Evolutionary conservation across 2,113 vertebrate genomes (phyloP), one percentile per base, ranked within the genome.

Genomic region (Garra rufa): DNA sequence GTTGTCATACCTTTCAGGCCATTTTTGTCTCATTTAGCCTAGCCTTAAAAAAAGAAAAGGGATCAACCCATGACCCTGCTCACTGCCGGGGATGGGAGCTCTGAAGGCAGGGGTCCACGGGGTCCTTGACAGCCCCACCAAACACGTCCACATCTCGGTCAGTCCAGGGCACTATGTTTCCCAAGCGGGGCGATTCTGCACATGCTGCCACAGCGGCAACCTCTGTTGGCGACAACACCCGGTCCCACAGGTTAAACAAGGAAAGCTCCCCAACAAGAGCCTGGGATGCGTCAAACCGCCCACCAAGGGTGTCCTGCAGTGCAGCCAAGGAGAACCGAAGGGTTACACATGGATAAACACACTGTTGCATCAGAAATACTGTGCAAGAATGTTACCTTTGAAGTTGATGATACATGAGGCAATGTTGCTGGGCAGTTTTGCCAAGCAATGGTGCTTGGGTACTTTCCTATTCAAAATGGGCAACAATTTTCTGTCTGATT

Each of bases 161-260:
- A 2, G 96, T 97, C 98, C 98, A 99, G 44, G 97, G 95, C 30
- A 97, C 92, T 81, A 99, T 92, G 21, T 97, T 99, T 61, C 98
- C 98, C 81, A 94, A 92, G 9, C 94, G 93, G 0, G 91, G 79
- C 28, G 94, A 95, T 7, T 90, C 90, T 11, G 95, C 95, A 89
- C 98, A 99, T 90, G 97, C 96, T 41, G 98, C 97, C 85, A 99
- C 88, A 63, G 93, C 94, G 19, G 95, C 89, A 83, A 99, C 95
- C 91, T 99, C 97, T 0, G 85, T 91, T 0, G 96, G 94, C 0
- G 96, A 96, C 92, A 99, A 92, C 86, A 95, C 92, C 6, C 96
- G 96, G 89, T 99, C 97, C 98, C 98, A 99, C 85, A 99, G 90
- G 46, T 97, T 94, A 89, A 99, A 99, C 91, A 99, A 96, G 0